These are phyloP conservation scores for human (Homo sapiens) DNA, from an alignment of 2,113 vertebrate genomes.

Conservation along the genomic window DNA sequence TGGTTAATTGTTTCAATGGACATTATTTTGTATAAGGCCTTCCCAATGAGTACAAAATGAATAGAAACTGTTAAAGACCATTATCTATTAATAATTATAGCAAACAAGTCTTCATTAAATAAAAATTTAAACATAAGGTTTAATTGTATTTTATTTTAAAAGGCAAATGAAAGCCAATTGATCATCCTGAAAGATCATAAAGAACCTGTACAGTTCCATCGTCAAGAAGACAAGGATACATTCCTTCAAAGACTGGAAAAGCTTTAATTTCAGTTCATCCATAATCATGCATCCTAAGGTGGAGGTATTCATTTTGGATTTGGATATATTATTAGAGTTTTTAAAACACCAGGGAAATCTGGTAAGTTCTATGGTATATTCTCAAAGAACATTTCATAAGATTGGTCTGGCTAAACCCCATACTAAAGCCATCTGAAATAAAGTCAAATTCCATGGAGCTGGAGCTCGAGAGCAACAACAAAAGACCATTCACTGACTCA, in stretches of 20 bases:
- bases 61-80: conserved; percentile 66
- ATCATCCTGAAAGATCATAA: not conserved
- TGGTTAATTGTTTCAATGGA: conserved; percentile 44
- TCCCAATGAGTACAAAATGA: conserved; percentile 67
- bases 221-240: not conserved
- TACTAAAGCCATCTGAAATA: conserved; percentile 8
- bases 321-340: not conserved
- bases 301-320: not conserved
- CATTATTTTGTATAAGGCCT: conserved; percentile 56
- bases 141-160: not conserved
- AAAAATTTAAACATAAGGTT: not conserved
- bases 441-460: conserved; percentile 24
- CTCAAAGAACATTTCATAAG: not conserved
- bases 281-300: not conserved
- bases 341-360: conserved; percentile 25
- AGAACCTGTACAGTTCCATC: not conserved
- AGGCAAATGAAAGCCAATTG: conserved; percentile 17
- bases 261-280: not conserved
- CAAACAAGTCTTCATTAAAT: conserved; percentile 27
- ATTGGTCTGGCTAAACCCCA: not conserved
- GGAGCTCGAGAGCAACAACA: conserved; percentile 2
- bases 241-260: not conserved
- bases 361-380: not conserved
- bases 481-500: conserved; percentile 15
- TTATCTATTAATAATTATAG: not conserved